phyloP scores from a whole-genome alignment of 2,113 vertebrate species.

The Ondatra zibethicus region DNA sequence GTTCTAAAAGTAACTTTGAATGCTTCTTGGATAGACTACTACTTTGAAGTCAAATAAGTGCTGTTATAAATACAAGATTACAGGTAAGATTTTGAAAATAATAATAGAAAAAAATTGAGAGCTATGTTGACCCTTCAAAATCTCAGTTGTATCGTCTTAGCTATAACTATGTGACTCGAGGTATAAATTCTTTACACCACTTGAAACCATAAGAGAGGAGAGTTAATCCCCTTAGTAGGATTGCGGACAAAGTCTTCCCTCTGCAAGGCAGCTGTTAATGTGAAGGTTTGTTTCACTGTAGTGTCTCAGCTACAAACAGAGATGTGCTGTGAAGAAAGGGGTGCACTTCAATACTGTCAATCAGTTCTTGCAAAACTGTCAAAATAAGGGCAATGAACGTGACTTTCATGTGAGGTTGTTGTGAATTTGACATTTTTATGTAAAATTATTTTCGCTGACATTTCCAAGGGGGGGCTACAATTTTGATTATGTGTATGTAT shows the following conservation, averaged over 20 bases:
- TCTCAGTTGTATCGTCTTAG: neutral
- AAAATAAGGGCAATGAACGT: conserved; percentile 35
- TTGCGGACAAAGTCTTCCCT: neutral
- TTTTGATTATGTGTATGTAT: neutral
- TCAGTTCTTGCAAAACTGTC: neutral
- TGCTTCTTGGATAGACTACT: neutral
- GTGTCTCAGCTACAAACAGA: neutral
- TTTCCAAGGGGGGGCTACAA: neutral
- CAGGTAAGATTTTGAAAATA: neutral
- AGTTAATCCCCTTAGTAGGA: neutral
- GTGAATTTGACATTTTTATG: conserved; percentile 16
- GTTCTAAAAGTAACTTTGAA: neutral
- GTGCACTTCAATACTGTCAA: neutral
- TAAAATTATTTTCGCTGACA: conserved; percentile 48
- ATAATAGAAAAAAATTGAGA: neutral
- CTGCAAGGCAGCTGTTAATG: neutral
- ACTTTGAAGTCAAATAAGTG: neutral
- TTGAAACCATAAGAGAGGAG: neutral
- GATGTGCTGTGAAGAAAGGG: neutral
- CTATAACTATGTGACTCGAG: neutral
- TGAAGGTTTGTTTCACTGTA: neutral
- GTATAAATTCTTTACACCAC: neutral
- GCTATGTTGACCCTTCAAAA: neutral
- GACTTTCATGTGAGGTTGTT: neutral
- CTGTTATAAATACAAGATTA: neutral